Conservation (phyloP, 2,888 invertebrate genomes). For the Orchesellides sinensis region DNA sequence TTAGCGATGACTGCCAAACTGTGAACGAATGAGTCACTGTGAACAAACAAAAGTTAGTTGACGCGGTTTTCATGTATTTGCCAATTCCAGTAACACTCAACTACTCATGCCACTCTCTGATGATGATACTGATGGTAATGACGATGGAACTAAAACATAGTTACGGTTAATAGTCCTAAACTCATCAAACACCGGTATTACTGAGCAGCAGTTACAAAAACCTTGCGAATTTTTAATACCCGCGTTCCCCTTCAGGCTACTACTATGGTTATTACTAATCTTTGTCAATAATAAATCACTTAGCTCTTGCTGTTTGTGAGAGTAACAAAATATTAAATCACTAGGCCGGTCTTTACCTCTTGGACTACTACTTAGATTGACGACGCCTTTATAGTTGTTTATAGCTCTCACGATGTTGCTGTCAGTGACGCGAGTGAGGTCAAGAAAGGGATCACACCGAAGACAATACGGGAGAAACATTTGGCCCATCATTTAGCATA, state of each 20-base stretch:
- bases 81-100: constrained; percentile 51
- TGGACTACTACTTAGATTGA: constrained; percentile 2
- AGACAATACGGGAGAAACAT: constrained; percentile 33
- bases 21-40: constrained; percentile 14
- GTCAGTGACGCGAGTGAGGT: constrained; percentile 36
- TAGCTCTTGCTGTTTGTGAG: not conserved
- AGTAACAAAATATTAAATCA: constrained; percentile 44
- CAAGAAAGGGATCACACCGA: constrained; percentile 60
- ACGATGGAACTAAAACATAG: not conserved
- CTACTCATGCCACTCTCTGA: constrained; percentile 53
- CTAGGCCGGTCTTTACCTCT: constrained; percentile 41
- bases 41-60: constrained; percentile 15
- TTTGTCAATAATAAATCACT: not conserved
- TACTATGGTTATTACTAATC: not conserved
- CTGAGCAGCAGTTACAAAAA: not conserved
- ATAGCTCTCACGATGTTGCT: constrained; percentile 20
- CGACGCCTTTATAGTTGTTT: not conserved
- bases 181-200: constrained; percentile 30
- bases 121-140: not conserved
- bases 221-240: not conserved
- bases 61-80: constrained; percentile 2
- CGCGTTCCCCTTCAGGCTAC: not conserved
- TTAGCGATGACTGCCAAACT: constrained; percentile 4
- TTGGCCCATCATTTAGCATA: constrained; percentile 57
- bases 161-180: constrained; percentile 57